Conservation (phyloP, 1,140 invertebrate species). For the Lutraria rhynchaena region DNA sequence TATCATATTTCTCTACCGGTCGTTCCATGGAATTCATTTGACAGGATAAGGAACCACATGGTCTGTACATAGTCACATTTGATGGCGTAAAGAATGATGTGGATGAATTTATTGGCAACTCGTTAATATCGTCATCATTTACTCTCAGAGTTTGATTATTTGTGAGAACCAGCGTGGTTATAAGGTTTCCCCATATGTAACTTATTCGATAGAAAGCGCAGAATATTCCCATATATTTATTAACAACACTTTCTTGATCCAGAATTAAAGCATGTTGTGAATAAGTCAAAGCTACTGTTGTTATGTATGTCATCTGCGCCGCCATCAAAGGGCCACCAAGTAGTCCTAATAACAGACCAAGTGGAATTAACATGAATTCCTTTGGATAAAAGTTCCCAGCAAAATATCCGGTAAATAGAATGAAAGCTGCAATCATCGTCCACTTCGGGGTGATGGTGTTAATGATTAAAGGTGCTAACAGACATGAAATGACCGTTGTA, state of each 20-base stretch:
- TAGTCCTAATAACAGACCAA: slow-evolving; percentile 74
- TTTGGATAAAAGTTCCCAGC: slow-evolving; percentile 78
- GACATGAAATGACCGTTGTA: slow-evolving; percentile 78
- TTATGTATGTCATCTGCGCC: slow-evolving; percentile 79
- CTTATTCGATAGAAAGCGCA: slow-evolving; percentile 76
- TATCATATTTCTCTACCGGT: slow-evolving; percentile 55
- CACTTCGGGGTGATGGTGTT: slow-evolving; percentile 77
- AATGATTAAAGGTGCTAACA: slow-evolving; percentile 79
- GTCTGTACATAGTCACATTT: slow-evolving; percentile 20
- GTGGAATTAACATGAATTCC: slow-evolving; percentile 75
- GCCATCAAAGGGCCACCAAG: slow-evolving; percentile 79
- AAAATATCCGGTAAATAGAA: slow-evolving; percentile 77
- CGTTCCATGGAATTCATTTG: slow-evolving; percentile 47
- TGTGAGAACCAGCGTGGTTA: slow-evolving; percentile 74
- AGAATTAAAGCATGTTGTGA: slow-evolving; percentile 71
- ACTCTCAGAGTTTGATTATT: slow-evolving; percentile 67
- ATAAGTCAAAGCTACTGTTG: slow-evolving; percentile 76
- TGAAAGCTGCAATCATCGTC: slow-evolving; percentile 78
- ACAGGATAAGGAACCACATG: slow-evolving; percentile 61
- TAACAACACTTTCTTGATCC: slow-evolving; percentile 74
- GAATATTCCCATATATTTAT: slow-evolving; percentile 80
- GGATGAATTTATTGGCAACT: slow-evolving; percentile 2
- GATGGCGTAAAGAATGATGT: neutral
- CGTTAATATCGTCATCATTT: slow-evolving; percentile 30
- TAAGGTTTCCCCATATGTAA: slow-evolving; percentile 80